Evolutionary conservation across 2,888 invertebrate genomes (phyloP).

Genomic region (Heliconius sara): DNA sequence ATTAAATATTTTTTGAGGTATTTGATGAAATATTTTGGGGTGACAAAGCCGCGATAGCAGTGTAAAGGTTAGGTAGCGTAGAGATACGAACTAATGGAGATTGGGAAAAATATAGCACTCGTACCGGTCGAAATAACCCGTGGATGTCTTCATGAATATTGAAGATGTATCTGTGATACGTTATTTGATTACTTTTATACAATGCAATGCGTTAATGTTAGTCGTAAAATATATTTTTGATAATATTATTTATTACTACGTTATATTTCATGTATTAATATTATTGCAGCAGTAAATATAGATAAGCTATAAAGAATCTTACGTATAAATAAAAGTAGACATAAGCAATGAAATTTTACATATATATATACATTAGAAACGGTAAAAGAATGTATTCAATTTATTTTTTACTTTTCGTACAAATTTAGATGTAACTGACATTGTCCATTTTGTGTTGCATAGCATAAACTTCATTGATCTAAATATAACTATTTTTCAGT

Average conservation of each 20-base stretch:
- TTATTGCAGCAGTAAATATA: neutral
- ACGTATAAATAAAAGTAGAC: neutral
- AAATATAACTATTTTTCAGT: too few species aligned
- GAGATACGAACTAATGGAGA: constrained; percentile 83
- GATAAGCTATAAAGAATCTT: neutral
- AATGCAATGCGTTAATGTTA: constrained; percentile 61
- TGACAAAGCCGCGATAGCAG: constrained; percentile 62
- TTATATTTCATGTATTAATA: neutral
- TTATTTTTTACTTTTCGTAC: neutral
- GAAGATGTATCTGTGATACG: constrained; percentile 76
- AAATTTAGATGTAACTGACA: neutral
- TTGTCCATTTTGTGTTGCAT: too few species aligned
- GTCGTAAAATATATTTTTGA: constrained; percentile 59
- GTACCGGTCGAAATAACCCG: constrained; percentile 74
- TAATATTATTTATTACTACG: neutral
- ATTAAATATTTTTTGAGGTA: constrained; percentile 46
- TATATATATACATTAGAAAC: too few species aligned
- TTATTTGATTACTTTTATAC: constrained; percentile 73
- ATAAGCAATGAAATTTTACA: too few species aligned
- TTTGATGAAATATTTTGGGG: constrained; percentile 66
- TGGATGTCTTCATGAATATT: constrained; percentile 83
- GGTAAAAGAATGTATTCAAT: neutral
- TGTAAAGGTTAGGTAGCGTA: constrained; percentile 76
- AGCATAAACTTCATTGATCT: too few species aligned
- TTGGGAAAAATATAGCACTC: constrained; percentile 82